Evolutionary conservation across 2,888 invertebrate species (phyloP).

Genomic region (Polylopha cassiicola): DNA sequence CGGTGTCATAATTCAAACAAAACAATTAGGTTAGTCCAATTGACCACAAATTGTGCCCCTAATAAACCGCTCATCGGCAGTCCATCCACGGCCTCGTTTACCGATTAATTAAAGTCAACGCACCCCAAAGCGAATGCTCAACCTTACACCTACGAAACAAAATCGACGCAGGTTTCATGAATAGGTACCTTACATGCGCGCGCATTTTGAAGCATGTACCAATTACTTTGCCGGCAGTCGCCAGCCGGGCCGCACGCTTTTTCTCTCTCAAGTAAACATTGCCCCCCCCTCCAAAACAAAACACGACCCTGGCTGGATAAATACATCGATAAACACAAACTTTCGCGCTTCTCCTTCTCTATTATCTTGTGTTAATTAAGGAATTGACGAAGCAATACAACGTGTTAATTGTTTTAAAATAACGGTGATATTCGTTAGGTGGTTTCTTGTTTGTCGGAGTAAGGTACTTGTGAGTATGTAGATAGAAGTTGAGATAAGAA

Average conservation of each 20-base stretch:
- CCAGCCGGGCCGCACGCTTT: constrained; percentile 71
- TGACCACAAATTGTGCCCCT: constrained; percentile 26
- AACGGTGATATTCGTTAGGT: constrained; percentile 42
- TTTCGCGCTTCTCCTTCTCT: constrained; percentile 51
- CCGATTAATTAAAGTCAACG: constrained; percentile 50
- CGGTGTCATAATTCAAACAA: constrained; percentile 15
- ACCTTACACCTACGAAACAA: constrained; percentile 69
- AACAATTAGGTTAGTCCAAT: constrained; percentile 11
- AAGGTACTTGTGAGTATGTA: constrained; percentile 60
- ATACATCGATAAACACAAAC: constrained; percentile 35
- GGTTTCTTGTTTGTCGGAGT: constrained; percentile 53
- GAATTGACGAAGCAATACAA: constrained; percentile 61
- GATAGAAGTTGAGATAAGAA: constrained; percentile 49
- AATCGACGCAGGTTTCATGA: constrained; percentile 50
- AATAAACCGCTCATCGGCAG: constrained; percentile 28
- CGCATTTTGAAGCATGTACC: constrained; percentile 51
- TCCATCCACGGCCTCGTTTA: constrained; percentile 31
- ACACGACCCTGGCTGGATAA: constrained; percentile 65
- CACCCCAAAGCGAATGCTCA: constrained; percentile 37
- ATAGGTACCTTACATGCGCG: constrained; percentile 47
- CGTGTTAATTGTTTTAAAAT: constrained; percentile 53
- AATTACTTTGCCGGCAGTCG: constrained; percentile 69
- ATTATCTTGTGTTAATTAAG: constrained; percentile 30
- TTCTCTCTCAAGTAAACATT: constrained; percentile 55
- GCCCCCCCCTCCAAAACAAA: constrained; percentile 55